Base-by-base conservation (phyloP, 2,113 vertebrate genomes). In the Amphiprion ocellaris region DNA sequence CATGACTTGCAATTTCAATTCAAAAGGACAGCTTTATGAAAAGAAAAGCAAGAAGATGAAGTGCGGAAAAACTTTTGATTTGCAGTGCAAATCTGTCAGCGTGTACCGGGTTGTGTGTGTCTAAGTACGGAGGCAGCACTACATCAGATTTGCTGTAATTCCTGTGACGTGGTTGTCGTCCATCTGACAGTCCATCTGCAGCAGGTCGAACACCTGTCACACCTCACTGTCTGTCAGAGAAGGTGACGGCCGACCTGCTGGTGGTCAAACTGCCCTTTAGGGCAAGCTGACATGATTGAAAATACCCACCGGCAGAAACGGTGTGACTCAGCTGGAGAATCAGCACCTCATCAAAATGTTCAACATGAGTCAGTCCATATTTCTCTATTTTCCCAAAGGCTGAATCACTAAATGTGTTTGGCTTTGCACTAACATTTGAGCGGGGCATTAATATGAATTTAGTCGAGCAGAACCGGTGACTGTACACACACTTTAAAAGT, bases 121-220 rank as follows among this genome's bases (percentile, higher is more conserved):
- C 2, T 50, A 54, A 61, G 56, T 8, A 39, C 19, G 65, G 56
- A 74, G 60, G 78, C 67, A 60, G 75, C 41, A n/a, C 5, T 16
- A 55, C 72, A 68, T 72, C 30, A 83, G 50, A 78, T 75, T 69
- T 73, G 28, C 64, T 30, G 59, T 86, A 74, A 77, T 61, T 39
- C 71, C 39, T n/a, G 52, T 65, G 79, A 79, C 33, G 12, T 60
- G 82, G 59, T 26, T 44, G 65, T 79, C 63, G 53, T 78, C 58
- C 52, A 49, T 56, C 69, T 87, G 83, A 88, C 90, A 87, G 70
- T 55, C 69, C 30, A 62, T 86, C 76, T 75, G 81, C 56, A 58
- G 79, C 65, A 74, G 63, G 61, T 65, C 26, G 17, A 77, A 73
- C 87, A 81, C 87, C 85, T 88, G 80, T 87, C 86, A 86, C 80